Conservation (phyloP, 2,797 vertebrate genomes). For the Pyrocephalus nanus region DNA sequence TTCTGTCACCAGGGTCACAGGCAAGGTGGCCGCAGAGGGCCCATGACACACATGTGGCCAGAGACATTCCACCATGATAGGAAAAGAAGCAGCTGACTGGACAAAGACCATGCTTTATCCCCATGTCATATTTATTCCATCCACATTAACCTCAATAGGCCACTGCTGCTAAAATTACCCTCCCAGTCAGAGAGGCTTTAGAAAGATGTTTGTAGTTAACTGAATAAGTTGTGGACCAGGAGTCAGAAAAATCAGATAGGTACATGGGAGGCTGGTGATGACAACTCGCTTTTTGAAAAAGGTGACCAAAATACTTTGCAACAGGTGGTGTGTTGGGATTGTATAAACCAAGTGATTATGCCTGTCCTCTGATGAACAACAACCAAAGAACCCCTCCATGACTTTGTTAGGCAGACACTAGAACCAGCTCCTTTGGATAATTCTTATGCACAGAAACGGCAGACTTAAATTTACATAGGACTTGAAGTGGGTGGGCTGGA, state of each 20-base stretch:
- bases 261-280: not conserved
- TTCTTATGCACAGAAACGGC: not conserved
- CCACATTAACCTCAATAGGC: not conserved
- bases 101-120: not conserved
- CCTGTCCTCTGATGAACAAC: not conserved
- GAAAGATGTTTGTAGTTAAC: not conserved
- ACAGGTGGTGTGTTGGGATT: not conserved
- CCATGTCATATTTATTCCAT: not conserved
- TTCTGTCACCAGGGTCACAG: not conserved
- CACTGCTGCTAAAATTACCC: not conserved
- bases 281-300: not conserved
- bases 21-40: not conserved
- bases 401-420: not conserved
- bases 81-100: not conserved
- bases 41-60: fast-evolving
- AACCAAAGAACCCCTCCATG: not conserved
- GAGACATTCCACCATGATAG: fast-evolving
- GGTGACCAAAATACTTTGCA: not conserved
- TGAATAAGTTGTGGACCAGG: not conserved
- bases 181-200: not conserved
- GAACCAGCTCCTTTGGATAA: not conserved
- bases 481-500: not conserved
- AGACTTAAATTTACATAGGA: not conserved
- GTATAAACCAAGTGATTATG: not conserved
- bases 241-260: not conserved